A percentile compares a stretch with the other conserved stretches of the same genome.
Evolutionary conservation across 2,113 vertebrate species (phyloP).

Genomic region (Corythoichthys intestinalis): DNA sequence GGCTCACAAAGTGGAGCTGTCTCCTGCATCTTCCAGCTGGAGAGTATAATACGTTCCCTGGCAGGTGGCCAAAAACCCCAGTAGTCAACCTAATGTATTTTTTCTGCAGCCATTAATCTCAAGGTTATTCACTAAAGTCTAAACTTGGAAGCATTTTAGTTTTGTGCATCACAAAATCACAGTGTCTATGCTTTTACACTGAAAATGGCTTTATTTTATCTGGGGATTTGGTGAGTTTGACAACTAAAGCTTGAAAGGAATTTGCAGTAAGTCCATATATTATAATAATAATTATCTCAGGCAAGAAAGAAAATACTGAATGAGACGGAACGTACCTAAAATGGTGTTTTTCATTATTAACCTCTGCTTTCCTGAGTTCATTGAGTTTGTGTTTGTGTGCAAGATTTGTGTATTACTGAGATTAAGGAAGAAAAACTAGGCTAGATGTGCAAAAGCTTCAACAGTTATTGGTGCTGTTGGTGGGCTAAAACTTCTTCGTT

Average conservation of each 20-base stretch:
- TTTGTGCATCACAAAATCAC: not conserved
- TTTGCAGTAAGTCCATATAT: not conserved
- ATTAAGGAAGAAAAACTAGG: constrained; percentile 34
- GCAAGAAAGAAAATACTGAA: not conserved
- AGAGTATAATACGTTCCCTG: constrained; percentile 23
- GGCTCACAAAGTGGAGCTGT: constrained; percentile 13
- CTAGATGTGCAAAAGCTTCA: constrained; percentile 23
- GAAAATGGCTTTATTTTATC: not conserved
- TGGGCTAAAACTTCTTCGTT: constrained; percentile 24
- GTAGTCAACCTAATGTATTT: constrained; percentile 5
- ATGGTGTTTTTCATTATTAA: constrained; percentile 10
- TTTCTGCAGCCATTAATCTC: constrained; percentile 5
- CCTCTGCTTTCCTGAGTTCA: not conserved
- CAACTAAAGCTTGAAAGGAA: not conserved
- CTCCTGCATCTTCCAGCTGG: constrained; percentile 32
- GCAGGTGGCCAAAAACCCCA: not conserved
- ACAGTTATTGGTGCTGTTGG: constrained; percentile 16
- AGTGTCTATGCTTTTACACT: not conserved
- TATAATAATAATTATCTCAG: not conserved
- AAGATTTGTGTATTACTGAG: constrained; percentile 17
- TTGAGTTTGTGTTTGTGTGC: constrained; percentile 1
- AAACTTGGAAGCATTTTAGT: not conserved
- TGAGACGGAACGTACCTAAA: not conserved
- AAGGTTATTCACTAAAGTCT: constrained; percentile 5
- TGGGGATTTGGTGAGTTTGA: not conserved